Percentiles rank a stretch among this genome's conserved stretches.
Conservation (phyloP, 2,888 invertebrate species). For the Buathra laborator region DNA sequence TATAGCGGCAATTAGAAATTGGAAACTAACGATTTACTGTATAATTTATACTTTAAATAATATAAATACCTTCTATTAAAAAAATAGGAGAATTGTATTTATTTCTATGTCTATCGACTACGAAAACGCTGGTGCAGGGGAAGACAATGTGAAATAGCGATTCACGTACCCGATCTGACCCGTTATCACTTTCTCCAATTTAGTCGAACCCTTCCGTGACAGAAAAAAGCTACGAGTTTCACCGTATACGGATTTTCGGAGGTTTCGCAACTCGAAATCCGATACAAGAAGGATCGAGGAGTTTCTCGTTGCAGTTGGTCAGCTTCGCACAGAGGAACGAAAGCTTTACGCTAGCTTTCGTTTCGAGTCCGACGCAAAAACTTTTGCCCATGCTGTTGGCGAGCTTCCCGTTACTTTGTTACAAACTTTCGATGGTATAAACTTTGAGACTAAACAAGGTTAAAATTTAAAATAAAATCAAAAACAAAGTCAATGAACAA, state of each 20-base stretch:
- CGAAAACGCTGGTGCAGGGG: background rate
- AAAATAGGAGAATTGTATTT: no score
- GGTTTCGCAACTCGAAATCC: slow-evolving; percentile 10
- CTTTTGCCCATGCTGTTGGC: background rate
- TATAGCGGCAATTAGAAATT: no score
- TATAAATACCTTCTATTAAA: no score
- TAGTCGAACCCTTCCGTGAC: no score
- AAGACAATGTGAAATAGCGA: slow-evolving; percentile 12
- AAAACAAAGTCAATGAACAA: background rate
- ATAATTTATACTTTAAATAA: no score
- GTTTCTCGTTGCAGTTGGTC: background rate
- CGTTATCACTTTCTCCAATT: slow-evolving; percentile 24
- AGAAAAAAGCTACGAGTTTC: background rate
- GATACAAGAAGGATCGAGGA: slow-evolving; percentile 20
- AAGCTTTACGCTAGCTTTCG: slow-evolving; percentile 14
- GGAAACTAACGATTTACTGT: no score
- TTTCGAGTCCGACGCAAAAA: background rate
- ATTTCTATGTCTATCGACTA: slow-evolving; percentile 52
- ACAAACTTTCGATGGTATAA: background rate
- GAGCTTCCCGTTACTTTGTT: slow-evolving; percentile 1
- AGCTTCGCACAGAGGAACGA: slow-evolving; percentile 9
- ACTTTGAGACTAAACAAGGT: background rate
- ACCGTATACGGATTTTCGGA: slow-evolving; percentile 17
- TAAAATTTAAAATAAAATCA: background rate
- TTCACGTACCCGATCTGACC: slow-evolving; percentile 55